Base-by-base conservation (phyloP, 2,888 invertebrate species). In the Drosophila atroscutellata region DNA sequence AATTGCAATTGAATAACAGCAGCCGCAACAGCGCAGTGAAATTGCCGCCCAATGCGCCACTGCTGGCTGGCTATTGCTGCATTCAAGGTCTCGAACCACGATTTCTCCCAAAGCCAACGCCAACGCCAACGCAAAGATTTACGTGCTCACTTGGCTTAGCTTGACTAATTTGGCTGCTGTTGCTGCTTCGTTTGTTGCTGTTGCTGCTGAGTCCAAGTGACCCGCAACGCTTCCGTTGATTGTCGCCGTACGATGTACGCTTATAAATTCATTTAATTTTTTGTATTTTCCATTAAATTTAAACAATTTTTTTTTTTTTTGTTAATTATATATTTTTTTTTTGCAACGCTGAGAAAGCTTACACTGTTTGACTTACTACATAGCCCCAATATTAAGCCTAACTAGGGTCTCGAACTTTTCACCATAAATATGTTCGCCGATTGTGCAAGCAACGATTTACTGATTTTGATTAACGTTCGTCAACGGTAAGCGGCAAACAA, bases 171-270 rank as follows among this genome's bases (percentile, higher is more conserved):
- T 77, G 75, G 75, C 37, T 37, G 60, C 1, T 61, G 67, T 18
- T 56, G 70, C 11, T 70, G 56, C 45, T 58, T 72, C 26, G 55
- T 34, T 24, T 63, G 68, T 30, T 56, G 51, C n/a, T 55, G 42
- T 34, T 54, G 57, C 36, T 42, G 49, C 60, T 54, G 49, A 37
- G 51, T 61, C 78, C 69, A 77, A 64, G 67, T 90, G 81, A 84
- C 77, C 86, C 83, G 90, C 73, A 83, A 81, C 87, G 84, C 91
- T 90, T 91, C 89, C 91, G 91, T 79, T 80, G 89, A 79, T 83
- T 82, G 83, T 83, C 83, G 83, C 75, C 75, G 72, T 70, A 68
- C 72, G 78, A 26, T 59, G 72, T 54, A 73, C 81, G 86, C 80
- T 80, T 83, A 72, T 50, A 80, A 87, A 83, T 75, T 71, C 73